Evolutionary conservation across 2,113 vertebrate genomes (phyloP).

Genomic region (Neogobius melanostomus): DNA sequence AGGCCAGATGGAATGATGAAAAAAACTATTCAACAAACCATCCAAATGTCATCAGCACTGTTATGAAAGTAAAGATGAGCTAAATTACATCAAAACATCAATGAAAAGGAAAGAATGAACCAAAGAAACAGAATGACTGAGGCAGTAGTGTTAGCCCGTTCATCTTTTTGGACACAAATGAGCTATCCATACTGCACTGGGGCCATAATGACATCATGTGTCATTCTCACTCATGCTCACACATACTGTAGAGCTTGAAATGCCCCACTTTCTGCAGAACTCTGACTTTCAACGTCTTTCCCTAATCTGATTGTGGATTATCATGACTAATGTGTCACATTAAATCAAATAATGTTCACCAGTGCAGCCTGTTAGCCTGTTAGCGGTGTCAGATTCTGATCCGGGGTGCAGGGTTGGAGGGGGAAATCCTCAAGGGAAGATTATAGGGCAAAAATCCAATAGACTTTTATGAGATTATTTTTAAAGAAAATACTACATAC

Average conservation of each 20-base stretch:
- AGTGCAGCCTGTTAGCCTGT: constrained; percentile 24
- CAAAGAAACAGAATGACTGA: neutral
- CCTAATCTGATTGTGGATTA: constrained; percentile 1
- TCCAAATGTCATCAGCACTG: too few species aligned
- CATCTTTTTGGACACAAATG: constrained; percentile 13
- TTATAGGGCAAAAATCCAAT: constrained; percentile 29
- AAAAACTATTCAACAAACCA: too few species aligned
- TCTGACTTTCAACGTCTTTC: neutral
- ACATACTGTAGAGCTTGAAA: neutral
- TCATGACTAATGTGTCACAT: constrained; percentile 12
- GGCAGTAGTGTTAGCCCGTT: neutral
- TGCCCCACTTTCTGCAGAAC: constrained; percentile 2
- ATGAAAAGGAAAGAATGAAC: neutral
- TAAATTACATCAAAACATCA: neutral
- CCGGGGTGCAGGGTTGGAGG: constrained; percentile 33
- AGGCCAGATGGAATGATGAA: too few species aligned
- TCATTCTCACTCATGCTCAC: constrained; percentile 23
- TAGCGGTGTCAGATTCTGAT: constrained; percentile 39
- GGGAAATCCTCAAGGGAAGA: constrained; percentile 28
- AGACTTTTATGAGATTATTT: too few species aligned
- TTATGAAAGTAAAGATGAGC: too few species aligned
- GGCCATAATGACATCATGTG: constrained; percentile 49
- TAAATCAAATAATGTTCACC: constrained; percentile 15
- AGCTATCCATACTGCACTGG: constrained; percentile 28
- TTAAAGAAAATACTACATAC: too few species aligned